phyloP scores from a whole-genome alignment of 2,888 invertebrate species.

The Pyrocoelia pectoralis region DNA sequence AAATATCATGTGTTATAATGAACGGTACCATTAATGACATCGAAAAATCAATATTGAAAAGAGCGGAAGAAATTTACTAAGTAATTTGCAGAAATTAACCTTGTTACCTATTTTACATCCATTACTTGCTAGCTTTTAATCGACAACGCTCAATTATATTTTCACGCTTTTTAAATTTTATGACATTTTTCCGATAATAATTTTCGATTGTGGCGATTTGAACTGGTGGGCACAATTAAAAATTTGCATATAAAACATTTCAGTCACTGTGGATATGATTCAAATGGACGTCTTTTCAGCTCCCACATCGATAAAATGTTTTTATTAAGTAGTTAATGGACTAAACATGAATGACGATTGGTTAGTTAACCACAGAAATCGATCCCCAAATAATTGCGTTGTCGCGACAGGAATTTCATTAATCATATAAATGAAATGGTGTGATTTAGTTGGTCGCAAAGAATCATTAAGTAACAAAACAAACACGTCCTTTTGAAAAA shows the following conservation, averaged over 20 bases:
- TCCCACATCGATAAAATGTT: too few species aligned
- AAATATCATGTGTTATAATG: neutral
- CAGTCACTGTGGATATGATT: too few species aligned
- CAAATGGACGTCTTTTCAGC: too few species aligned
- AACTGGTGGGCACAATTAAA: neutral
- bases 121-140: neutral
- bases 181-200: neutral
- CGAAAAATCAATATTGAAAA: neutral
- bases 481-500: too few species aligned
- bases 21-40: neutral
- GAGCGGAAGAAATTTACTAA: conserved; percentile 1
- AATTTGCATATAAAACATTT: neutral
- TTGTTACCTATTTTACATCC: neutral
- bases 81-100: neutral
- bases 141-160: neutral
- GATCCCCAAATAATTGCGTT: too few species aligned
- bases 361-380: too few species aligned
- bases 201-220: neutral
- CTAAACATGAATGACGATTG: too few species aligned
- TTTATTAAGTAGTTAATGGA: too few species aligned
- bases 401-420: too few species aligned
- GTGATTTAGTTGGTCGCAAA: too few species aligned
- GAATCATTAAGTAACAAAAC: too few species aligned
- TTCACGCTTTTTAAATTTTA: neutral
- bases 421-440: too few species aligned